These are phyloP conservation scores for Micronycteris hirsuta DNA, from an alignment of 2,113 vertebrate species.

Conservation along the genomic window DNA sequence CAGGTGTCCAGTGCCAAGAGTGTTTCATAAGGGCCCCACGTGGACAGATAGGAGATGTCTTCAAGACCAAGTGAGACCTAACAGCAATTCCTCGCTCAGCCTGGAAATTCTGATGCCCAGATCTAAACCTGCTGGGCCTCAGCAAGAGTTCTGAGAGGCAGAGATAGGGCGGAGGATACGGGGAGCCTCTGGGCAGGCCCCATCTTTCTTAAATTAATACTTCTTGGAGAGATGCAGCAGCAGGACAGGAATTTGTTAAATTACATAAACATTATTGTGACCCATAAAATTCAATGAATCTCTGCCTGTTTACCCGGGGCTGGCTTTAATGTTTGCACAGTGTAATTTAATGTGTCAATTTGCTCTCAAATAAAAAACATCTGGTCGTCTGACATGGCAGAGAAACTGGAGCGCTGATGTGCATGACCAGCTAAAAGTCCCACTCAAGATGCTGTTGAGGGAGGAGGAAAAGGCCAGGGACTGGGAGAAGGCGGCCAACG, in stretches of 20 bases:
- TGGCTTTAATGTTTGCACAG: slow-evolving; percentile 84
- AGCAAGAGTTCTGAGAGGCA: background rate
- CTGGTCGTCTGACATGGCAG: slow-evolving; percentile 85
- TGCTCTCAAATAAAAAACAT: slow-evolving; percentile 89
- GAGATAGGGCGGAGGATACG: background rate
- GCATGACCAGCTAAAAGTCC: slow-evolving; percentile 69
- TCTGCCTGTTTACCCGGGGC: slow-evolving; percentile 81
- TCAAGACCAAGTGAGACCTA: background rate
- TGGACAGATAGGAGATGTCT: background rate
- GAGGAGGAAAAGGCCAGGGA: slow-evolving; percentile 67
- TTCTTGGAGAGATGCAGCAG: slow-evolving; percentile 77
- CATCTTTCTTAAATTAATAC: slow-evolving; percentile 78
- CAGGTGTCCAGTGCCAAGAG: background rate
- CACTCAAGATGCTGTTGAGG: slow-evolving; percentile 65
- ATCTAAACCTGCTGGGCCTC: background rate
- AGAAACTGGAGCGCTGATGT: slow-evolving; percentile 79
- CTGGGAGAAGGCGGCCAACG: slow-evolving; percentile 71
- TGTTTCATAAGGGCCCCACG: background rate
- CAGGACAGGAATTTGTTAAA: slow-evolving; percentile 84
- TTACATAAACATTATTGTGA: slow-evolving; percentile 86
- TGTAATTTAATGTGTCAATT: slow-evolving; percentile 87
- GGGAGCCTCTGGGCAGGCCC: slow-evolving; percentile 57
- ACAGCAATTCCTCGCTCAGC: background rate
- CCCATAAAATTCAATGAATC: slow-evolving; percentile 86
- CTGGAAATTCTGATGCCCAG: background rate